Conservation (phyloP, 1,140 invertebrate genomes). For the Hypothenemus hampei region DNA sequence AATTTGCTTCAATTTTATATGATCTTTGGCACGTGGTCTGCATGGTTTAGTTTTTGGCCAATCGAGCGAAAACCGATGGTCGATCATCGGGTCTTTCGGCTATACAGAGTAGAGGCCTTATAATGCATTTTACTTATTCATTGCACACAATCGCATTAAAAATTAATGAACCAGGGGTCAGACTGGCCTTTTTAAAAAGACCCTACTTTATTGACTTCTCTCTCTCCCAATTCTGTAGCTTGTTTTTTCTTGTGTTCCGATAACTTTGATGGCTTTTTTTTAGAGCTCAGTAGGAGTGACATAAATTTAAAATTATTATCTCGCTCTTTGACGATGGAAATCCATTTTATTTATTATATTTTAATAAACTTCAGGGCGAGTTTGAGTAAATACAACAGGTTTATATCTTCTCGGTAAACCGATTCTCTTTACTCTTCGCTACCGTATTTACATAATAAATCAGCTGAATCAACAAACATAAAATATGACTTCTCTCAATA, state of each 20-base stretch:
- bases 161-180: conserved; percentile 45
- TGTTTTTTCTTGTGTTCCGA: conserved; percentile 46
- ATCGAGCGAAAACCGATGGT: conserved; percentile 20
- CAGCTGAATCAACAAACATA: no score
- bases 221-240: conserved; percentile 43
- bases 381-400: no score
- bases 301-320: conserved; percentile 45
- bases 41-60: conserved; percentile 28
- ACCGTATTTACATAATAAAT: no score
- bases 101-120: conserved; percentile 38
- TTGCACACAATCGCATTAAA: conserved; percentile 46
- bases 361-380: no score
- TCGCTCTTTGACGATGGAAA: conserved; percentile 18
- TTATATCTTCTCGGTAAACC: no score
- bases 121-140: conserved; percentile 47
- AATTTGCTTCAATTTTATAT: conserved; percentile 44
- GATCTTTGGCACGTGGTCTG: conserved; percentile 39
- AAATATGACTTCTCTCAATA: conserved; percentile 8
- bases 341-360: neutral
- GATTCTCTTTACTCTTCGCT: no score
- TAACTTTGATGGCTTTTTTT: conserved; percentile 46
- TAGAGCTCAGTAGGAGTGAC: conserved; percentile 37
- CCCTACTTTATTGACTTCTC: conserved; percentile 45
- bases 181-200: conserved; percentile 40
- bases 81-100: conserved; percentile 27